Conservation (phyloP, 2,888 invertebrate species). For the Macrosiphum euphorbiae region DNA sequence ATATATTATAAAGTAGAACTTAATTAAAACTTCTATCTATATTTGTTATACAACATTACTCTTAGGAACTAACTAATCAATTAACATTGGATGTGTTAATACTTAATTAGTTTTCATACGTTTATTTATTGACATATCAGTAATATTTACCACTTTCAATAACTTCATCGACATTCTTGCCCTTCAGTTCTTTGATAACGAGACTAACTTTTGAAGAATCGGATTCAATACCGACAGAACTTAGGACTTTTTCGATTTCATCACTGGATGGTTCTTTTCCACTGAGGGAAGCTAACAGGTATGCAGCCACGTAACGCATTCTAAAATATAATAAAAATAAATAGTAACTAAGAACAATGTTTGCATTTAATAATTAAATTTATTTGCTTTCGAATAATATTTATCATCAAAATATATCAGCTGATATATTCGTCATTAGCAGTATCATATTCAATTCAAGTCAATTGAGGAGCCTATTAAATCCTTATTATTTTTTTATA, state of each 20-base stretch:
- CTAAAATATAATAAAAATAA: conserved; percentile 70
- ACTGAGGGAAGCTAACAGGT: conserved; percentile 92
- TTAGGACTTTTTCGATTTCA: conserved; percentile 95
- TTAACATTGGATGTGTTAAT: too few species aligned
- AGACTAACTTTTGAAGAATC: conserved; percentile 88
- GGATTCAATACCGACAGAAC: conserved; percentile 95
- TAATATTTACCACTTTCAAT: conserved; percentile 81
- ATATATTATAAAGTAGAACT: background rate
- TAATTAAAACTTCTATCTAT: background rate
- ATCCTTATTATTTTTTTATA: background rate
- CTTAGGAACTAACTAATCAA: background rate
- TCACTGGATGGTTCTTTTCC: conserved; percentile 88
- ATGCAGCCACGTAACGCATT: conserved; percentile 99
- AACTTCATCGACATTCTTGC: conserved; percentile 91
- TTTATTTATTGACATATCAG: background rate
- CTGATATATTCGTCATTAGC: conserved; percentile 28
- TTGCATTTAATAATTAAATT: background rate
- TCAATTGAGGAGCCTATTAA: background rate
- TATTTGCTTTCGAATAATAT: background rate
- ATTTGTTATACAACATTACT: background rate
- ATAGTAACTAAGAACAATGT: background rate
- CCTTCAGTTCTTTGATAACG: conserved; percentile 87
- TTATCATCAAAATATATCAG: conserved; percentile 11
- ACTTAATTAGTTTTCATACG: background rate
- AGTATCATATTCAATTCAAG: background rate